A percentile compares a stretch with the other conserved stretches of the same genome.
These are phyloP conservation scores for Meloe dianella DNA, from an alignment of 2,888 invertebrate genomes.

Conservation along the genomic window DNA sequence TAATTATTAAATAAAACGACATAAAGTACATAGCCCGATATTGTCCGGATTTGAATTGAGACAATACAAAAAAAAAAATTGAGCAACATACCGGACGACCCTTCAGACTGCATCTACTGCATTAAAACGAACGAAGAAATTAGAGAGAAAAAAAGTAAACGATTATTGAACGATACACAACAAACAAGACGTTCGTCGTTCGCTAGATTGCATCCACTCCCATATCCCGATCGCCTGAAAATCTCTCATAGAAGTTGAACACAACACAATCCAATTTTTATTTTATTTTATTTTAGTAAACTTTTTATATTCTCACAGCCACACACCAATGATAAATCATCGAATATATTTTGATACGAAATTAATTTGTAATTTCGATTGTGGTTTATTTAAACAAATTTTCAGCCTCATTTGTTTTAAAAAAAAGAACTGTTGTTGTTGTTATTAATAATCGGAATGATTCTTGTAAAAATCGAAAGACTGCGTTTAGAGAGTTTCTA, in stretches of 20 bases:
- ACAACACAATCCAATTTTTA: constrained; percentile 52
- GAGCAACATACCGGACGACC: constrained; percentile 29
- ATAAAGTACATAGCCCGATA: constrained; percentile 25
- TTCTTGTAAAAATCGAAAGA: constrained; percentile 21
- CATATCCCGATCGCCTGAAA: constrained; percentile 45
- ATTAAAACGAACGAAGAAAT: constrained; percentile 14
- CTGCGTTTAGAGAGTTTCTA: constrained; percentile 9
- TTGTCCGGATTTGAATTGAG: constrained; percentile 23
- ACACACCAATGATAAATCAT: constrained; percentile 57
- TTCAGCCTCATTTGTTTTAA: constrained; percentile 51
- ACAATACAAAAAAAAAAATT: constrained; percentile 16
- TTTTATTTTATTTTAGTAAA: constrained; percentile 32
- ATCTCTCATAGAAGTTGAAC: constrained; percentile 30
- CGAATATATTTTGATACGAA: constrained; percentile 29
- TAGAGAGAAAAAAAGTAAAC: neutral
- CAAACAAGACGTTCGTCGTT: constrained; percentile 29
- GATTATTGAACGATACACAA: neutral
- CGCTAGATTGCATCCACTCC: no score
- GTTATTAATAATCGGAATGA: constrained; percentile 37
- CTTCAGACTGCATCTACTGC: constrained; percentile 49
- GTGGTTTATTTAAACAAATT: constrained; percentile 39
- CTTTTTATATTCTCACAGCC: constrained; percentile 53
- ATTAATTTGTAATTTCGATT: constrained; percentile 22
- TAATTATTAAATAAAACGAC: no score
- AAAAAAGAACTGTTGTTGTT: constrained; percentile 25